Conservation (phyloP, 2,113 vertebrate species). For the Lynx canadensis region DNA sequence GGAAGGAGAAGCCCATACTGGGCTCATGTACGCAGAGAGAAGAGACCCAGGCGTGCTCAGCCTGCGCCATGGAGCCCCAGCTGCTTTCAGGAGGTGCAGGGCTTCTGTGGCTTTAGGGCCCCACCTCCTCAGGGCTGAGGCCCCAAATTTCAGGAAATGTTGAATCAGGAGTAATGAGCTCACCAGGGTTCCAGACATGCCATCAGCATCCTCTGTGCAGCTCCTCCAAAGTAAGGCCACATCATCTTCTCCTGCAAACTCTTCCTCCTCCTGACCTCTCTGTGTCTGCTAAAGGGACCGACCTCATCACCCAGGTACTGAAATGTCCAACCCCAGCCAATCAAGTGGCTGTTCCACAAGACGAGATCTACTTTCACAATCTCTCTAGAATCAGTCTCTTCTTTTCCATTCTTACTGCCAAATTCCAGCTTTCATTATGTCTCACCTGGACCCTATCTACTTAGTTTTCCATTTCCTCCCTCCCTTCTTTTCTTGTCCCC, state of each 20-base stretch:
- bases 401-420: constrained; percentile 63
- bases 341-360: background rate
- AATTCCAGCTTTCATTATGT: background rate
- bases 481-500: background rate
- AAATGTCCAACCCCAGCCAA: background rate
- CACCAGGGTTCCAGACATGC: background rate
- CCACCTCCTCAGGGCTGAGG: background rate
- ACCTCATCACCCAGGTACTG: background rate
- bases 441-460: background rate
- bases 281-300: background rate
- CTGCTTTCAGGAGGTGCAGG: background rate
- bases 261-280: background rate
- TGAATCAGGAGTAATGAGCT: background rate
- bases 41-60: background rate
- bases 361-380: background rate
- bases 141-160: background rate
- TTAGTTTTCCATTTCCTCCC: background rate
- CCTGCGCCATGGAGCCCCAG: background rate
- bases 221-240: background rate
- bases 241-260: background rate
- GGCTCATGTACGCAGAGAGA: background rate
- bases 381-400: background rate
- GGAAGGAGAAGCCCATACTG: background rate
- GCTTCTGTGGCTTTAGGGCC: background rate
- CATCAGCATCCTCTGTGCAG: background rate